Conservation (phyloP, 2,888 invertebrate genomes). For the Protula sp. region DNA sequence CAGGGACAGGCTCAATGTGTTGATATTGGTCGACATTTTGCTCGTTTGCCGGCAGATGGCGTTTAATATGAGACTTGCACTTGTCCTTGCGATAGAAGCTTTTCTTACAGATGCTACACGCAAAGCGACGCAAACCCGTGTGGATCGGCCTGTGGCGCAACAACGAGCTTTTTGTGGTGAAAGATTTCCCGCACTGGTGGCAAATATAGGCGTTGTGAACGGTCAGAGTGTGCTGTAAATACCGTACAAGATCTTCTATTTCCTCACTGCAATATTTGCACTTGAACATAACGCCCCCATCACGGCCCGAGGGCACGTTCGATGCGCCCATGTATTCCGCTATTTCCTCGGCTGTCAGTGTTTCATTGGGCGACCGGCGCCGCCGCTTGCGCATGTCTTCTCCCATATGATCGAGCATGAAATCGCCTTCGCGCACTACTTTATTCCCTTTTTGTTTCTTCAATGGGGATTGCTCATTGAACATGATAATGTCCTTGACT, state of each 20-base stretch:
- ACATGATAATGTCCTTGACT: slow-evolving; percentile 25
- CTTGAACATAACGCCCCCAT: slow-evolving; percentile 8
- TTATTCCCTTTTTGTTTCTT: slow-evolving; percentile 16
- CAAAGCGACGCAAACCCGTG: slow-evolving; percentile 29
- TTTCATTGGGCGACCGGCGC: slow-evolving; percentile 22
- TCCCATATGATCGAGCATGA: slow-evolving; percentile 25
- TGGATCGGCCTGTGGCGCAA: slow-evolving; percentile 31
- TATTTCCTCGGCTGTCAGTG: slow-evolving; percentile 26
- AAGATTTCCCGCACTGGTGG: slow-evolving; percentile 30
- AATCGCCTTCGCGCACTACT: slow-evolving; percentile 21
- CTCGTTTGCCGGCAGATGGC: slow-evolving; percentile 10
- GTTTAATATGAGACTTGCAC: slow-evolving; percentile 30
- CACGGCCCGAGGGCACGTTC: neutral
- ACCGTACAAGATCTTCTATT: slow-evolving; percentile 14
- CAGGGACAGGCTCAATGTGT: neutral
- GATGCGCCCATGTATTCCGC: slow-evolving; percentile 26
- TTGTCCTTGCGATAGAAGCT: slow-evolving; percentile 33
- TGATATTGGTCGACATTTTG: neutral
- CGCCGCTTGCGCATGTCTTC: slow-evolving; percentile 22
- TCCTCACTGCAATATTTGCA: slow-evolving; percentile 24
- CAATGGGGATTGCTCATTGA: slow-evolving; percentile 21
- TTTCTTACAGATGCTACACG: slow-evolving; percentile 30
- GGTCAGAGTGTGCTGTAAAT: slow-evolving; percentile 26
- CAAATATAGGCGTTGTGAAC: slow-evolving; percentile 29
- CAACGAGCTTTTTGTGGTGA: slow-evolving; percentile 30